Base-by-base conservation (phyloP, 2,797 vertebrate genomes). In the Myoxocephalus aenaeus region DNA sequence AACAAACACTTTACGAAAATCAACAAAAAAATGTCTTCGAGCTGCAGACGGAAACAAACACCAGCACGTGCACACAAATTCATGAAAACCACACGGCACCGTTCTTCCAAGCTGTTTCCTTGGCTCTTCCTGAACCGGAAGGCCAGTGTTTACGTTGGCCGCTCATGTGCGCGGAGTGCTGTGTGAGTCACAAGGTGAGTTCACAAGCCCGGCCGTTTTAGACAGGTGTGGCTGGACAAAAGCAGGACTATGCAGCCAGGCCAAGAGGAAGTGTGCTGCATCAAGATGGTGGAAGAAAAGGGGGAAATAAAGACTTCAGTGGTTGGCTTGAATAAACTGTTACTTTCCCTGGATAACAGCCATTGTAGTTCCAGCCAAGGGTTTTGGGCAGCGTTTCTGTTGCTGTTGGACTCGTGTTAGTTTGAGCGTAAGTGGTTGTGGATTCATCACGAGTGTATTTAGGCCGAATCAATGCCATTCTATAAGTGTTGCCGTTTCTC, bases 251-350 rank as follows among this genome's bases (percentile, higher is more conserved):
- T 80, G 82, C 75, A 57, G 61, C 86, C 78, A 77, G 48, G 84
- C 84, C 61, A 77, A 90, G 74, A 87, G 89, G 90, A 93, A 93
- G 87, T 86, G 87, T 90, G 90, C 72, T 66, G 62, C 57, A 72
- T 77, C 66, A 75, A 91, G 86, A 91, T 89, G 87, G 82, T 75
- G 82, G 79, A 80, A 83, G 76, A 88, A 87, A 77, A 80, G 50
- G 48, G 66, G 81, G 86, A 89, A 90, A 88, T 72, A 86, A 83
- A 85, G 83, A 90, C 82, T 89, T 61, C 9, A 86, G 59, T 32
- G 42, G 80, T 27, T 80, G 82, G 83, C 72, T 85, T 76, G 64
- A 75, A 87, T 87, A 82, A 86, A 83, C 74, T 46, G 69, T 82
- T 56, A 72, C 54, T 77, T 81, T 75, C 25, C 48, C 74, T 82